These are phyloP conservation scores for Cyrtonyx montezumae DNA, from an alignment of 2,113 vertebrate species.

Conservation along the genomic window DNA sequence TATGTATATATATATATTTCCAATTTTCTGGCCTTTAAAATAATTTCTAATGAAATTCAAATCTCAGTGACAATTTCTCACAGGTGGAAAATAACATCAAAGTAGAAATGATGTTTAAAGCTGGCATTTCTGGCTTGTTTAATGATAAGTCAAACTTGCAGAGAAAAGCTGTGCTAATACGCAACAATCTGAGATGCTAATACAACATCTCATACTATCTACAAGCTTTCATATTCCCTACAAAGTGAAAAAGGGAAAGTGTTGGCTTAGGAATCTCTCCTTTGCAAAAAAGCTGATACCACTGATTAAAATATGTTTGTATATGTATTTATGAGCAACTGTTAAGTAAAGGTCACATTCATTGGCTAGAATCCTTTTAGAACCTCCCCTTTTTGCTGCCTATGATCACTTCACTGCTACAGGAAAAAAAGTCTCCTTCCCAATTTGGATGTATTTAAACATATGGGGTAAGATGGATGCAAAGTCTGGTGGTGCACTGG, in stretches of 20 bases:
- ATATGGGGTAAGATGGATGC: neutral
- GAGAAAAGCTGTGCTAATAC: constrained; percentile 45
- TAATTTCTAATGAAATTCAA: constrained; percentile 64
- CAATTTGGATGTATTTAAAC: neutral
- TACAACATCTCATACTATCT: constrained; percentile 25
- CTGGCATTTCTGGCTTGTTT: constrained; percentile 55
- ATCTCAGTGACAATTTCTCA: constrained; percentile 46
- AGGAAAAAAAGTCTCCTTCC: neutral
- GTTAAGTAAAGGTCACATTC: neutral
- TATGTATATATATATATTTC: neutral
- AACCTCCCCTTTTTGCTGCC: neutral
- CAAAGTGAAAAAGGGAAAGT: constrained; percentile 14
- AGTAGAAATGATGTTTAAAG: constrained; percentile 52
- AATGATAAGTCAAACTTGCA: constrained; percentile 55
- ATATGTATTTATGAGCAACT: neutral
- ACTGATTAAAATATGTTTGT: neutral
- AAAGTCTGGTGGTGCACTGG: neutral
- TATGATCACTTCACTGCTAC: neutral
- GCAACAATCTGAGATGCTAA: constrained; percentile 18
- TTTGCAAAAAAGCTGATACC: neutral
- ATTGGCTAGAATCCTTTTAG: neutral
- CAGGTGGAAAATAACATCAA: constrained; percentile 53
- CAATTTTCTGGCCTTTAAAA: constrained; percentile 52
- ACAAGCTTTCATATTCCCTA: neutral
- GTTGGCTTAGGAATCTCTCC: neutral